Percentiles rank a stretch among this genome's conserved stretches.
These are phyloP conservation scores for Zoanthus gigantus DNA, from an alignment of 92 coral and sea anemone species.

Conservation along the genomic window DNA sequence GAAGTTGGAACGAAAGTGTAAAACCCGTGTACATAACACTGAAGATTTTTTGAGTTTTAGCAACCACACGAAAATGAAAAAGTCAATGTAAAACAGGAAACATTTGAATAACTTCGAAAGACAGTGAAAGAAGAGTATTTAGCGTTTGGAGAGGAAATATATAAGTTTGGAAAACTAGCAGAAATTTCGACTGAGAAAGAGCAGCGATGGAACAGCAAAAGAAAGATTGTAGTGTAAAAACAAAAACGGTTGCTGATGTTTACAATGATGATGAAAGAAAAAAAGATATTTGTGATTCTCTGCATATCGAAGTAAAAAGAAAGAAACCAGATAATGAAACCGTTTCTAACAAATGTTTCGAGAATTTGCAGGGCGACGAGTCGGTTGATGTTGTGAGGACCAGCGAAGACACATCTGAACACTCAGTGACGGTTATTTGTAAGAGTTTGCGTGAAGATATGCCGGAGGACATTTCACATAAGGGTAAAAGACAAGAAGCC, in stretches of 20 bases:
- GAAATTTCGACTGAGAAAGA: background rate
- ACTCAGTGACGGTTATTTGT: background rate
- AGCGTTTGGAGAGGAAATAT: background rate
- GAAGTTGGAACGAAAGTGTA: background rate
- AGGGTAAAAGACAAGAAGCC: background rate
- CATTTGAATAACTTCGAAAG: background rate
- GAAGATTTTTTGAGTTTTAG: background rate
- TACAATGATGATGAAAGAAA: background rate
- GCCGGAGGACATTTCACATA: background rate
- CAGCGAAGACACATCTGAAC: too few species aligned
- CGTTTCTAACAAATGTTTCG: background rate
- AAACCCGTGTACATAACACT: background rate
- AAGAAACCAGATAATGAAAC: background rate
- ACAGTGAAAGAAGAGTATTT: background rate
- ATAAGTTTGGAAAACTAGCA: background rate
- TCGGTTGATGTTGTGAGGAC: background rate
- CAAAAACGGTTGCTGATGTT: background rate
- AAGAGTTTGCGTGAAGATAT: background rate
- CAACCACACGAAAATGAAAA: background rate
- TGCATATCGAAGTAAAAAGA: background rate
- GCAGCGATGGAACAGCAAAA: background rate
- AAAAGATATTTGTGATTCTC: background rate
- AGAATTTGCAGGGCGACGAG: background rate
- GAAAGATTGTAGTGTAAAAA: background rate
- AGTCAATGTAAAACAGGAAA: background rate